These are phyloP conservation scores for Machaerirhynchus nigripectus DNA, from an alignment of 2,113 vertebrate species.

Conservation along the genomic window DNA sequence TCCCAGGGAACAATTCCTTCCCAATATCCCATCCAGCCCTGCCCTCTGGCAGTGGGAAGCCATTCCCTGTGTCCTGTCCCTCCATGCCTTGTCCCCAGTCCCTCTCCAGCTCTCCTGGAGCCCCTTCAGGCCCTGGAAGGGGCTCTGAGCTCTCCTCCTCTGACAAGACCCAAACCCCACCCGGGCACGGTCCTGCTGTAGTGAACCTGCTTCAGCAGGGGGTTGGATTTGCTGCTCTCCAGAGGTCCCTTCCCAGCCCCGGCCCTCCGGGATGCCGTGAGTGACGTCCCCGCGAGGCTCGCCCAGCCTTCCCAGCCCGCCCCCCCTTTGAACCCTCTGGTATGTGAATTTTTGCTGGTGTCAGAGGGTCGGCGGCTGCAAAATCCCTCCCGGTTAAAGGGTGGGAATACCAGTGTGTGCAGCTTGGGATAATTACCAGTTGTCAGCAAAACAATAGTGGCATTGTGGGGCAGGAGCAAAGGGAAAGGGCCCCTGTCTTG, in stretches of 20 bases:
- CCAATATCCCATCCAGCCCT: neutral
- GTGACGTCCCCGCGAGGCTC: neutral
- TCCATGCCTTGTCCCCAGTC: neutral
- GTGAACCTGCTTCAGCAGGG: neutral
- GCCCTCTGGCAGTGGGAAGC: neutral
- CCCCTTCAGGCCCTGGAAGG: neutral
- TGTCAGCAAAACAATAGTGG: constrained; percentile 65
- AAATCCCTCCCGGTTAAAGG: constrained; percentile 50
- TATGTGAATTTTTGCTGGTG: constrained; percentile 59
- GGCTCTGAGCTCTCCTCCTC: neutral
- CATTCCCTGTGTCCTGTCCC: neutral
- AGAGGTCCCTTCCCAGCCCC: neutral
- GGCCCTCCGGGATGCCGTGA: neutral
- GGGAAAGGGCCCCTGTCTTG: constrained; percentile 46
- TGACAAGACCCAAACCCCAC: neutral
- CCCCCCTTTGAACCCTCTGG: constrained; percentile 48
- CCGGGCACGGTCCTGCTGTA: too few species aligned
- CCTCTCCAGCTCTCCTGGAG: neutral
- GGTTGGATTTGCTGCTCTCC: neutral
- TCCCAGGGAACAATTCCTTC: neutral
- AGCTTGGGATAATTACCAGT: constrained; percentile 68
- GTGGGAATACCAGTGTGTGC: constrained; percentile 63
- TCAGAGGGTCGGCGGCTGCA: constrained; percentile 35
- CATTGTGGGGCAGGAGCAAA: constrained; percentile 57
- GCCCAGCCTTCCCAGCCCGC: neutral